Conservation (phyloP, 64 coral and sea anemone species). For the Actinia tenebrosa region DNA sequence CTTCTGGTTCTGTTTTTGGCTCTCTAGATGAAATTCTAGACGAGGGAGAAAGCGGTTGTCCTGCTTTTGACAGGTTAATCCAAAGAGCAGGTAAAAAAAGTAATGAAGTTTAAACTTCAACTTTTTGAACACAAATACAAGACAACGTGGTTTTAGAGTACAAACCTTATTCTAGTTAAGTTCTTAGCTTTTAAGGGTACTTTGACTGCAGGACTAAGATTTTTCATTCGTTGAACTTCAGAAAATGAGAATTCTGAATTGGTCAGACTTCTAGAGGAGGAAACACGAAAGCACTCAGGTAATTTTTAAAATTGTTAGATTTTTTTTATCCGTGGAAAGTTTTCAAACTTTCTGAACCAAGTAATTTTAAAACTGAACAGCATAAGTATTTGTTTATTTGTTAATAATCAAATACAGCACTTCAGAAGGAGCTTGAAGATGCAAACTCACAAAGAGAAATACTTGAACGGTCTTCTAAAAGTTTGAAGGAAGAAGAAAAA, state of each 20-base stretch:
- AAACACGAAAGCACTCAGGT: slow-evolving; percentile 76
- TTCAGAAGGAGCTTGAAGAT: slow-evolving; percentile 66
- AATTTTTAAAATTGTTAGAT: background rate
- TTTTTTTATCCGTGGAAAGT: background rate
- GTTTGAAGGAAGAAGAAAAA: slow-evolving; percentile 88
- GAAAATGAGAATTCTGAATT: slow-evolving; percentile 88
- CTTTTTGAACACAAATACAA: background rate
- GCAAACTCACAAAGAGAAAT: slow-evolving; percentile 33
- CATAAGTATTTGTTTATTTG: background rate
- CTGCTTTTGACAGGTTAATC: slow-evolving; percentile 63
- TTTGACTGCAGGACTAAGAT: background rate
- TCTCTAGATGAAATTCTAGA: background rate
- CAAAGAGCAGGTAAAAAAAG: slow-evolving; percentile 67
- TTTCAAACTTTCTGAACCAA: background rate
- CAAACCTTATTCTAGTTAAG: background rate
- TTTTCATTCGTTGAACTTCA: slow-evolving; percentile 1
- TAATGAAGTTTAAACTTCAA: background rate
- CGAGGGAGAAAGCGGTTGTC: slow-evolving; percentile 12
- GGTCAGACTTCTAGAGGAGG: slow-evolving; percentile 73
- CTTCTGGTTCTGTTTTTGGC: background rate
- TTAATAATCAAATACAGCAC: slow-evolving; percentile 29
- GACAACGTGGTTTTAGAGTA: background rate
- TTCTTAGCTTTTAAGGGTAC: background rate
- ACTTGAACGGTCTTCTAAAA: slow-evolving; percentile 63
- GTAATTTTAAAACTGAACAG: no score